Percentiles rank a stretch among this genome's conserved stretches.
phyloP scores from a whole-genome alignment of 2,797 vertebrate genomes.

The Micrastur ruficollis region DNA sequence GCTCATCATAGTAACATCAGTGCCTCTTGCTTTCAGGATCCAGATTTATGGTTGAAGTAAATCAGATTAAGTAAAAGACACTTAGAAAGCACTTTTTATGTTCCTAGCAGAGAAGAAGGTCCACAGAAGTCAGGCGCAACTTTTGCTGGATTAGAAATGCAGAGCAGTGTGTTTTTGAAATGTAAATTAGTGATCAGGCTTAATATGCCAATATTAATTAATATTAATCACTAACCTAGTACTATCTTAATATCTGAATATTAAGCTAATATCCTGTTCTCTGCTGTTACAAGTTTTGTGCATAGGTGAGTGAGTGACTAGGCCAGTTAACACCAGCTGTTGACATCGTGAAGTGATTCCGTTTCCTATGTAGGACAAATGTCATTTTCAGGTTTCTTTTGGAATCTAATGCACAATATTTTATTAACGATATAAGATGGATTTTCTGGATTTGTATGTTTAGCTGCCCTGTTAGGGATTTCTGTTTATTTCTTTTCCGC shows the following conservation, averaged over 20 bases:
- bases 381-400: neutral
- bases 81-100: neutral
- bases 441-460: neutral
- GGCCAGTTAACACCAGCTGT: neutral
- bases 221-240: neutral
- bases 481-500: neutral
- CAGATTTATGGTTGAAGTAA: neutral
- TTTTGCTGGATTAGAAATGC: neutral
- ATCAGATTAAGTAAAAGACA: neutral
- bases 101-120: neutral
- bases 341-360: neutral
- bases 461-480: neutral
- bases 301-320: neutral
- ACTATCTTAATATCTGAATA: neutral
- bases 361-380: neutral
- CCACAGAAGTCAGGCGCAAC: neutral
- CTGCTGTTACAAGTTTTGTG: neutral
- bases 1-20: neutral
- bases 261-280: neutral
- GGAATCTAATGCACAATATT: neutral
- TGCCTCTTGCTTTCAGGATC: neutral
- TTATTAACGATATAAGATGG: neutral
- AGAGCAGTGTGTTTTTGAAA: neutral
- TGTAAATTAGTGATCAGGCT: neutral
- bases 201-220: neutral